phyloP scores from a whole-genome alignment of 2,113 vertebrate genomes.

The Ursus arctos region DNA sequence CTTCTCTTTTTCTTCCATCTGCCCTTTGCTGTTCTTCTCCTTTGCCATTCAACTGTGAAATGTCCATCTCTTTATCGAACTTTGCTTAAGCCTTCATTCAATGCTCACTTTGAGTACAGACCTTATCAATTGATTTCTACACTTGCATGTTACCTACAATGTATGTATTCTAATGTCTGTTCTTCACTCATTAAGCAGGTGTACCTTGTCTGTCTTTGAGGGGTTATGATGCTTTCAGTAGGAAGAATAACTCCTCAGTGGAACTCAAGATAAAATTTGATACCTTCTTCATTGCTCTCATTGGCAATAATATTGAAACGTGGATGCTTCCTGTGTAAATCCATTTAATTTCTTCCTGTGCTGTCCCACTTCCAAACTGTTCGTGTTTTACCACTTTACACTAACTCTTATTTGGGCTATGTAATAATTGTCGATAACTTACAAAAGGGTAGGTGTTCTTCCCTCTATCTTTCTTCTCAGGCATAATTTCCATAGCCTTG shows the following conservation, averaged over 20 bases:
- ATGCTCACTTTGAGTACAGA: neutral
- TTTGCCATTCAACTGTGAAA: neutral
- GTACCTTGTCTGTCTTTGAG: neutral
- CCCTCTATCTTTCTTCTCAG: neutral
- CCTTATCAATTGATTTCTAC: neutral
- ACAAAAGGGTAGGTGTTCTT: neutral
- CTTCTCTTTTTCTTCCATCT: neutral
- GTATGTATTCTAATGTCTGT: neutral
- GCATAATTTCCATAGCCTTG: slow-evolving; percentile 9
- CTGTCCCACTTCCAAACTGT: neutral
- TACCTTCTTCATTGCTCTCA: slow-evolving; percentile 17
- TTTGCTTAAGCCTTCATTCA: neutral
- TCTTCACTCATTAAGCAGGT: neutral
- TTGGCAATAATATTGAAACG: neutral
- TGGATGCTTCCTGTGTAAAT: neutral
- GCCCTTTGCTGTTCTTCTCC: neutral
- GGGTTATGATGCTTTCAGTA: neutral
- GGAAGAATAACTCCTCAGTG: neutral
- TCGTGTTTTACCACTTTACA: neutral
- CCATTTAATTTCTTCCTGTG: slow-evolving; percentile 22
- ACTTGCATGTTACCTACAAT: neutral
- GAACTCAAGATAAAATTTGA: neutral
- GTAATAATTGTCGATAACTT: neutral
- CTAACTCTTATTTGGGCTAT: neutral
- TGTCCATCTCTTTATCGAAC: neutral